Percentiles rank a stretch among this genome's conserved stretches.
Evolutionary conservation across 2,113 vertebrate genomes (phyloP).

Genomic region (Poeciliopsis occidentalis): DNA sequence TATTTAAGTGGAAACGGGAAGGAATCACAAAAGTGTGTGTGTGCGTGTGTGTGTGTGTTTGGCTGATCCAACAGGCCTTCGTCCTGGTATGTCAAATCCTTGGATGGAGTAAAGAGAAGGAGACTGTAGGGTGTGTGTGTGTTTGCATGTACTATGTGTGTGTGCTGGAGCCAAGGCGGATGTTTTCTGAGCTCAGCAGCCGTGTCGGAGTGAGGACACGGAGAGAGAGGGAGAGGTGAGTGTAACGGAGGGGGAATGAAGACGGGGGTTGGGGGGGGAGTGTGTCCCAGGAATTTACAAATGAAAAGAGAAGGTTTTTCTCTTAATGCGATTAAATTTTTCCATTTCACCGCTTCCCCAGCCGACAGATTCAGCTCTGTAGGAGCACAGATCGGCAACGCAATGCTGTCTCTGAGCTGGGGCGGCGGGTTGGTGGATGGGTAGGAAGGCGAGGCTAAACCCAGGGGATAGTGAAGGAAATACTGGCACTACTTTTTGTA

Average conservation of each 20-base stretch:
- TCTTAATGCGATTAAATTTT: slow-evolving; percentile 86
- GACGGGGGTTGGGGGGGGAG: slow-evolving; percentile 39
- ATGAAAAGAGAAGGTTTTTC: slow-evolving; percentile 84
- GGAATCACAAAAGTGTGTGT: slow-evolving; percentile 53
- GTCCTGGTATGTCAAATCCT: slow-evolving; percentile 64
- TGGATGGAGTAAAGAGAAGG: slow-evolving; percentile 31
- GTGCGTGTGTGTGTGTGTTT: slow-evolving; percentile 43
- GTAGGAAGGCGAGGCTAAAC: slow-evolving; percentile 8
- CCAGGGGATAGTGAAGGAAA: slow-evolving; percentile 18
- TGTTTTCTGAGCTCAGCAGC: slow-evolving; percentile 72
- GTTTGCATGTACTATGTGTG: slow-evolving; percentile 19
- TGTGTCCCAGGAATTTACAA: slow-evolving; percentile 83
- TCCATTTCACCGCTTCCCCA: slow-evolving; percentile 82
- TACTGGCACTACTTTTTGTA: slow-evolving; percentile 54
- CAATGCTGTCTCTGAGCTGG: slow-evolving; percentile 64
- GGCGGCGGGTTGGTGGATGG: slow-evolving; percentile 38
- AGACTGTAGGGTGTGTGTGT: slow-evolving; percentile 27
- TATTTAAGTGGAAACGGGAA: slow-evolving; percentile 57
- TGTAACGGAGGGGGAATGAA: slow-evolving; percentile 38
- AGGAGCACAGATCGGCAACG: slow-evolving; percentile 65
- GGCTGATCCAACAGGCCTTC: slow-evolving; percentile 36
- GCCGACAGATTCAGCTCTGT: slow-evolving; percentile 77
- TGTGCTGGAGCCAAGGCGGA: slow-evolving; percentile 47
- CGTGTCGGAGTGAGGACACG: slow-evolving; percentile 63
- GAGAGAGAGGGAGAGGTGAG: slow-evolving; percentile 36